Base-by-base conservation (phyloP, 2,888 invertebrate genomes). In the Trilocha varians region DNA sequence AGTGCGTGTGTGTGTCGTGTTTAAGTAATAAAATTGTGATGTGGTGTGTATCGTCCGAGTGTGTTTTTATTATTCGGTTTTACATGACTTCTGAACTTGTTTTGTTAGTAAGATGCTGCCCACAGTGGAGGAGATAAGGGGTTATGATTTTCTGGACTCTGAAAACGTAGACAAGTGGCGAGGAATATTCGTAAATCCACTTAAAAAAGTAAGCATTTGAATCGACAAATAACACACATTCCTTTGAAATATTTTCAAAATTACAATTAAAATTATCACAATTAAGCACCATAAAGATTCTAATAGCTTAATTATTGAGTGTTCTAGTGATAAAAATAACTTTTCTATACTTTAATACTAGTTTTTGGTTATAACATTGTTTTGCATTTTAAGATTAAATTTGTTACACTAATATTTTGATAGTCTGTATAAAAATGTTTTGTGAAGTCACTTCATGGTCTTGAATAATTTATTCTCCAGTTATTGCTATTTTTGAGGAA, bases 111-210 rank as follows among this genome's bases (percentile, higher is more conserved):
- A 69, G 65, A 84, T 85, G 84, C 75, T 87, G 65, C 82, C 85
- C 65, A 83, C 84, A 52, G 85, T 83, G 74, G 85, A 85, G 74
- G 87, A 87, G 74, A 78, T 77, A 59, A 78, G 79, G 57, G 85
- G 85, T 53, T 94, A 93, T 87, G 95, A 96, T 88, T 96, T 96
- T 84, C 91, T 91, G 73, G 93, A 93, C 76, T 92, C 92, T 70
- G 96, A 96, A 78, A 96, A 96, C 86, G 90, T 91, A 60, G 89
- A 90, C 58, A 96, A 96, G 89, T 98, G 97, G 97, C 93, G 92
- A 70, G 96, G 96, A 53, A 88, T 97, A 54, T 93, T 98, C 79
- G 91, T 94, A 70, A 91, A 90, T 67, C 92, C 96, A 39, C 88
- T 98, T 64, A 91, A 92, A 78, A 95, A 94, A 92, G 96, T 96